These are phyloP conservation scores for Augochlora pura DNA, from an alignment of 1,140 invertebrate species.

Conservation along the genomic window DNA sequence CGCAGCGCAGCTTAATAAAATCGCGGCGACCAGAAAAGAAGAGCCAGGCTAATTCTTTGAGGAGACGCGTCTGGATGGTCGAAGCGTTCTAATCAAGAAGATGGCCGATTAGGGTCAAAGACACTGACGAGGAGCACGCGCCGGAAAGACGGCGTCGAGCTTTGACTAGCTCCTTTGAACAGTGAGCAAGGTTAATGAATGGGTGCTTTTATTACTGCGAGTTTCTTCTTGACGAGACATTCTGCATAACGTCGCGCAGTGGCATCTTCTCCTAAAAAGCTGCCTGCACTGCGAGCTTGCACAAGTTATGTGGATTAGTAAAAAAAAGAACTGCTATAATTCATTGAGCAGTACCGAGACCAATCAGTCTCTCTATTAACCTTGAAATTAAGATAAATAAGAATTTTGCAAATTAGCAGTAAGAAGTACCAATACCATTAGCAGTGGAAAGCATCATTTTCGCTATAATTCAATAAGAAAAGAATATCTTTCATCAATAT, in stretches of 20 bases:
- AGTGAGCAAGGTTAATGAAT: slow-evolving; percentile 1
- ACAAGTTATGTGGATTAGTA: too few relatives aligned
- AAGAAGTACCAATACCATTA: too few relatives aligned
- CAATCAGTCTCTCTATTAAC: too few relatives aligned
- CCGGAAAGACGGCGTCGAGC: background rate
- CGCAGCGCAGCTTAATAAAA: slow-evolving; percentile 20
- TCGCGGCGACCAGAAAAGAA: background rate
- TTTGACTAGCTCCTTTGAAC: slow-evolving; percentile 26
- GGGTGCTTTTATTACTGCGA: background rate
- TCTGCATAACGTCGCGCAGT: background rate
- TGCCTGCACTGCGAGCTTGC: too few relatives aligned
- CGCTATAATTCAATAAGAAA: too few relatives aligned
- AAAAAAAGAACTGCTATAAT: too few relatives aligned
- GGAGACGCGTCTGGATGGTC: background rate
- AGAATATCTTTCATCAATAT: too few relatives aligned
- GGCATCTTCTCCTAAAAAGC: too few relatives aligned
- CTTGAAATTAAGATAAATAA: too few relatives aligned
- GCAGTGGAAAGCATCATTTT: too few relatives aligned
- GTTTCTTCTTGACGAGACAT: background rate
- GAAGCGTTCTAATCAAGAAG: slow-evolving; percentile 18
- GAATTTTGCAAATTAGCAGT: too few relatives aligned
- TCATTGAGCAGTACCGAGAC: too few relatives aligned
- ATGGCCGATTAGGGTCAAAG: slow-evolving; percentile 17
- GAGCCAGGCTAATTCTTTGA: background rate
- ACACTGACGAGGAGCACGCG: background rate